These are phyloP conservation scores for Hypsopygia costalis DNA, from an alignment of 2,888 invertebrate species.

Conservation along the genomic window DNA sequence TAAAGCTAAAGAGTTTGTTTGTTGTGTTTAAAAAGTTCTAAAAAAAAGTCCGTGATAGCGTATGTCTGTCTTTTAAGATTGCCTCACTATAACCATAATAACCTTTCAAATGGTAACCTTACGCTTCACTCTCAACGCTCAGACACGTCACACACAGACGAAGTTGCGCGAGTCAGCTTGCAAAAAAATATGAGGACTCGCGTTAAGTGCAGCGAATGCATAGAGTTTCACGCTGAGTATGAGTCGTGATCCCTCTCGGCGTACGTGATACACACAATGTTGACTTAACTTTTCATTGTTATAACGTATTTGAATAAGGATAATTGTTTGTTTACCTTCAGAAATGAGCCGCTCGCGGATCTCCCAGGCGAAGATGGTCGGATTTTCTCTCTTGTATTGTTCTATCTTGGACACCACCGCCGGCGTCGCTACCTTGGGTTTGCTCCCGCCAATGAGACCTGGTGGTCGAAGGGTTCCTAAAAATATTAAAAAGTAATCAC, in stretches of 20 bases:
- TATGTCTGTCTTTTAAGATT: no score
- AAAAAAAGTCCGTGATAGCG: no score
- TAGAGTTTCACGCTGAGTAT: constrained; percentile 20
- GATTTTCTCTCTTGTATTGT: constrained; percentile 98
- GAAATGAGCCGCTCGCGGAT: constrained; percentile 97
- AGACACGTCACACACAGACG: no score
- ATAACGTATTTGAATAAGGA: constrained; percentile 9
- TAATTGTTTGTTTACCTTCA: constrained; percentile 86
- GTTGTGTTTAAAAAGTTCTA: no score
- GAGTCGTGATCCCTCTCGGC: constrained; percentile 59
- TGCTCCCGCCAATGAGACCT: constrained; percentile 96
- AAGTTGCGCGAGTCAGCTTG: no score
- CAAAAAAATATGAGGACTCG: no score
- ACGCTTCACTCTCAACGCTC: no score
- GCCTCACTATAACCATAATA: no score
- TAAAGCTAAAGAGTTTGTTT: no score
- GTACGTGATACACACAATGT: constrained; percentile 35
- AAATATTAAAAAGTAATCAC: constrained; percentile 47
- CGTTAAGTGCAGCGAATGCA: constrained; percentile 7
- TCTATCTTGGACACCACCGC: constrained; percentile 98
- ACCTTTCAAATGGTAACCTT: no score
- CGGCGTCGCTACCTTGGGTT: constrained; percentile 98
- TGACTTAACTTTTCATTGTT: constrained; percentile 12
- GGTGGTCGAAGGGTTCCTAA: constrained; percentile 93
- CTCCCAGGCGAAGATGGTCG: constrained; percentile 99